A percentile compares a stretch with the other conserved stretches of the same genome.
phyloP scores from a whole-genome alignment of 2,888 invertebrate genomes.

The Argynnis bischoffii region DNA sequence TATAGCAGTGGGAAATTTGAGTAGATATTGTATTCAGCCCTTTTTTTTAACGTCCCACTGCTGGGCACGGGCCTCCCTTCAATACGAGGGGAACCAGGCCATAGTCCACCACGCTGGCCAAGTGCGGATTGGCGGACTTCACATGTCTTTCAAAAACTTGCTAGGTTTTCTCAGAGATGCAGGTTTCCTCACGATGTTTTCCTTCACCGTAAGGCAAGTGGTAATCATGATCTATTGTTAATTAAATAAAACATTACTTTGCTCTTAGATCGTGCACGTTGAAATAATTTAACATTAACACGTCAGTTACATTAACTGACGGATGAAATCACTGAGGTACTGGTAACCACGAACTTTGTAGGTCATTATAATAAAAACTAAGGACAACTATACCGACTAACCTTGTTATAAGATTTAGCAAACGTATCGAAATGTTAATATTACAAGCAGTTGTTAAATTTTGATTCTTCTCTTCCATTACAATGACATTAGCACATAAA shows the following conservation, averaged over 20 bases:
- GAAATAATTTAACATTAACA: slow-evolving; percentile 17
- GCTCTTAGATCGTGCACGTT: not conserved
- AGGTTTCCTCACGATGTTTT: no score
- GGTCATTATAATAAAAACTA: slow-evolving; percentile 30
- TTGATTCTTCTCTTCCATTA: slow-evolving; percentile 21
- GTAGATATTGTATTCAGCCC: no score
- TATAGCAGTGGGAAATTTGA: no score
- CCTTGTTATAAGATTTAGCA: slow-evolving; percentile 50
- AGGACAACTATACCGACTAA: slow-evolving; percentile 39
- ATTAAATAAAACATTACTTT: not conserved
- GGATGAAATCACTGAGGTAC: slow-evolving; percentile 27
- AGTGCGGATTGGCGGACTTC: no score
- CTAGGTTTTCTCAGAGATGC: no score
- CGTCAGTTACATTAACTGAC: slow-evolving; percentile 6
- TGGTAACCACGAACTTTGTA: slow-evolving; percentile 34
- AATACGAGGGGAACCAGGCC: no score
- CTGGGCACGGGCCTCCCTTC: no score
- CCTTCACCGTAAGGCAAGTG: no score
- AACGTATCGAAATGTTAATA: slow-evolving; percentile 46
- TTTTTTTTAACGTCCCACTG: no score
- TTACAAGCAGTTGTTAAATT: slow-evolving; percentile 30
- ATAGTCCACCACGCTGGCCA: no score
- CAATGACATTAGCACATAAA: not conserved
- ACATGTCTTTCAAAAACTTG: no score
- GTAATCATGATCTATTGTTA: no score